Evolutionary conservation across 2,113 vertebrate species (phyloP).

Genomic region (Toxotes chatareus): DNA sequence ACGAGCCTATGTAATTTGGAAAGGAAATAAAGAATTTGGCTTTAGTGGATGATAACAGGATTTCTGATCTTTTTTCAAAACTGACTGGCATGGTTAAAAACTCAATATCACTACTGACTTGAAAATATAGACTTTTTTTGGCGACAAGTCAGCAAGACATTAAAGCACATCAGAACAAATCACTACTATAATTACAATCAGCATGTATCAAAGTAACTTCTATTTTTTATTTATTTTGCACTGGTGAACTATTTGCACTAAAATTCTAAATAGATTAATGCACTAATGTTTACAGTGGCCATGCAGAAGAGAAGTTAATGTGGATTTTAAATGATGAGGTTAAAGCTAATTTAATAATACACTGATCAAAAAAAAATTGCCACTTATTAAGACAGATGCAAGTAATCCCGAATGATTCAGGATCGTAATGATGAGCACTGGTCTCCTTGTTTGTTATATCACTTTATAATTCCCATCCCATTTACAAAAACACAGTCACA

Average conservation of each 20-base stretch:
- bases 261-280: neutral
- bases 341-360: neutral
- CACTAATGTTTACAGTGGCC: neutral
- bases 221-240: too few species aligned
- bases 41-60: neutral
- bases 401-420: neutral
- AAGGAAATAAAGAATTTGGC: constrained; percentile 25
- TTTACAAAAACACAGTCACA: neutral
- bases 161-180: neutral
- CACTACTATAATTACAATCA: too few species aligned
- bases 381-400: too few species aligned
- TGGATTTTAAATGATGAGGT: neutral
- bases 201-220: neutral
- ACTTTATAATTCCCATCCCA: too few species aligned
- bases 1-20: constrained; percentile 39
- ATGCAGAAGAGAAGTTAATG: neutral
- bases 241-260: neutral
- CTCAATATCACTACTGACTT: neutral
- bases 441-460: neutral
- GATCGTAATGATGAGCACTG: neutral
- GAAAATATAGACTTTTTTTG: neutral
- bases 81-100: neutral
- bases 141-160: neutral
- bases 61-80: constrained; percentile 19
- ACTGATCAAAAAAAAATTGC: neutral